Percentiles rank a stretch among this genome's conserved stretches.
Conservation (phyloP, 2,113 vertebrate genomes). For the Hypomesus transpacificus region DNA sequence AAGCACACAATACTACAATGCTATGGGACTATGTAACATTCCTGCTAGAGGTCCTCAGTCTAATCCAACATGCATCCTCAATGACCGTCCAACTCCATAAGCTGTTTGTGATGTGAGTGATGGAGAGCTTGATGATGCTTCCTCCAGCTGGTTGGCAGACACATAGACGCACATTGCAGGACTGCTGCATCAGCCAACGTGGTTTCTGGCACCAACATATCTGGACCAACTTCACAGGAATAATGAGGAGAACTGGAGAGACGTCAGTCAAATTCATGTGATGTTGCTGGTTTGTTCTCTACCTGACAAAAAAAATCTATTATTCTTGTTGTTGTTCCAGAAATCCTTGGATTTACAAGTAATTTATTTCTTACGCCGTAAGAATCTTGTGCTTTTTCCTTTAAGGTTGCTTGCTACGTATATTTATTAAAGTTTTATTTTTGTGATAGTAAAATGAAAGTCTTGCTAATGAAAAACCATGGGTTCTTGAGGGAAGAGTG, state of each 20-base stretch:
- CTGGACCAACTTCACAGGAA: slow-evolving; percentile 68
- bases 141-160: slow-evolving; percentile 65
- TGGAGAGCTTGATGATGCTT: slow-evolving; percentile 57
- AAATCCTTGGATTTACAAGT: slow-evolving; percentile 14
- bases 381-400: neutral
- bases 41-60: slow-evolving; percentile 45
- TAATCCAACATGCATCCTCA: slow-evolving; percentile 48
- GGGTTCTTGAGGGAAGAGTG: slow-evolving; percentile 48
- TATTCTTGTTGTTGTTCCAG: slow-evolving; percentile 19
- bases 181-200: slow-evolving; percentile 67
- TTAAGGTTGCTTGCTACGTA: neutral
- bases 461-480: slow-evolving; percentile 29
- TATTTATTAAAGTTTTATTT: neutral
- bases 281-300: neutral
- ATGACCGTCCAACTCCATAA: slow-evolving; percentile 49
- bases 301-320: slow-evolving; percentile 39
- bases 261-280: slow-evolving; percentile 55
- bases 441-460: slow-evolving; percentile 36
- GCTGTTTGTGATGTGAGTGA: slow-evolving; percentile 58
- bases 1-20: too few species aligned
- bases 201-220: slow-evolving; percentile 49
- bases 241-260: slow-evolving; percentile 56
- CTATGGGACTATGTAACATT: neutral
- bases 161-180: slow-evolving; percentile 53
- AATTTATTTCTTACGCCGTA: neutral